Evolutionary conservation across 2,797 vertebrate species (phyloP), one percentile per base, ranked within the genome.

Genomic region (Macropodus opercularis): DNA sequence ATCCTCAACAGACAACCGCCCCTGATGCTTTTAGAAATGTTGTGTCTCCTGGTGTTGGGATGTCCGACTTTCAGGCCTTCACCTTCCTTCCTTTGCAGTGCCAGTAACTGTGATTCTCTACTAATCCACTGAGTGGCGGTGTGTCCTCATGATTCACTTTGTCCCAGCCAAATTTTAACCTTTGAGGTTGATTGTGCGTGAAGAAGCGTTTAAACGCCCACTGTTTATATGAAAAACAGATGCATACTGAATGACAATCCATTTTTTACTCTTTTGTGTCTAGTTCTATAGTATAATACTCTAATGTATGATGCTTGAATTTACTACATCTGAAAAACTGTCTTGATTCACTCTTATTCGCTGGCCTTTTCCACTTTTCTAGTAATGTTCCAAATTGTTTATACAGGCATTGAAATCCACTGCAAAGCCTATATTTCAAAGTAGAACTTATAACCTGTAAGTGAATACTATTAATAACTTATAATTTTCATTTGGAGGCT

Each of bases 111-210:
- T 58, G 77, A 18, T 79, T 3, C 22, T 35, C 0, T 0, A 2
- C 63, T 17, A 3, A 13, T 36, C 84, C 88, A 81, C 72, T 38
- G 12, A 23, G 62, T 50, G 86, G 72, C 82, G 84, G 64, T 75
- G 72, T 70, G 74, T 72, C 56, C 32, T 22, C 9, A 36, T 53
- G 2, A 54, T 31, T 68, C 3, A 15, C 22, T 9, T 3, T 2
- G 3, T 17, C 10, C 23, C 22, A 19, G 2, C 1, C n/a, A 12
- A 7, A 27, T 13, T 6, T 10, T 21, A n/a, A 2, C 8, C 29
- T 5, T 3, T 49, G 15, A 19, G 13, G n/a, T 15, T 39, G 18
- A 22, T 15, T n/a, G 12, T 39, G 44, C 6, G n/a, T 48, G 5
- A 41, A 46, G 2, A 2, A 15, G 3, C 1, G 6, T 24, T 56